A percentile compares a stretch with the other conserved stretches of the same genome.
Conservation (phyloP, 2,797 vertebrate genomes). For the Bradypodion pumilum region DNA sequence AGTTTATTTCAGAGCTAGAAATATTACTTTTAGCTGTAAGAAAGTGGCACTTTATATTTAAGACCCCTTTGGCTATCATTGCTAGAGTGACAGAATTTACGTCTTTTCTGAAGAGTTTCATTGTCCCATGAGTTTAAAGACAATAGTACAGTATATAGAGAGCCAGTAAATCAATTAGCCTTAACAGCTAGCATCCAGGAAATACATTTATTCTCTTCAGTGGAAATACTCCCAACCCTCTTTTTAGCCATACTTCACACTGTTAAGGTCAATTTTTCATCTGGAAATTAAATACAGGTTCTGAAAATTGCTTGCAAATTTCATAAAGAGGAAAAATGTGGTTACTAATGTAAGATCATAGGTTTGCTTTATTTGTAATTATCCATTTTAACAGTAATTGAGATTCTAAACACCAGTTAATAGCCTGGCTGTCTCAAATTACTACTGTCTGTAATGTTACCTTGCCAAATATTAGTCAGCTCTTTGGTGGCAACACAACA, state of each 20-base stretch:
- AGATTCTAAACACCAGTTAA: slow-evolving; percentile 80
- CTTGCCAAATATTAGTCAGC: slow-evolving; percentile 76
- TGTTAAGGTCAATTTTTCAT: slow-evolving; percentile 81
- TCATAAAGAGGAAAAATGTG: slow-evolving; percentile 62
- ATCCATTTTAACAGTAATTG: slow-evolving; percentile 77
- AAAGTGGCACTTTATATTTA: slow-evolving; percentile 77
- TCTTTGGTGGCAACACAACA: slow-evolving; percentile 71
- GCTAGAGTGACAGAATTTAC: slow-evolving; percentile 81
- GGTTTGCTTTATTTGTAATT: slow-evolving; percentile 83
- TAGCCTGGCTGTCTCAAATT: slow-evolving; percentile 73
- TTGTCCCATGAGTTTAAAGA: slow-evolving; percentile 85
- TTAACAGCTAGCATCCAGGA: slow-evolving; percentile 83
- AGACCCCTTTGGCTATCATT: slow-evolving; percentile 83
- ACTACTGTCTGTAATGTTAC: slow-evolving; percentile 70
- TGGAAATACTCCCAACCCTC: slow-evolving; percentile 75
- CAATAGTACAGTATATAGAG: slow-evolving; percentile 85
- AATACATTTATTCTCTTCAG: slow-evolving; percentile 82
- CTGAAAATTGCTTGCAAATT: slow-evolving; percentile 76
- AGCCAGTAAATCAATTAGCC: slow-evolving; percentile 95
- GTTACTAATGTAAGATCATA: slow-evolving; percentile 69
- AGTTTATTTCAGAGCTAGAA: slow-evolving; percentile 61
- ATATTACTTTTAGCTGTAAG: slow-evolving; percentile 64
- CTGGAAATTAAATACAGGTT: slow-evolving; percentile 77
- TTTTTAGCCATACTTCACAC: slow-evolving; percentile 79
- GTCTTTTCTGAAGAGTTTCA: slow-evolving; percentile 80